Percentiles rank a stretch among this genome's conserved stretches.
These are phyloP conservation scores for Leptopilina clavipes DNA, from an alignment of 1,140 invertebrate genomes.

Conservation along the genomic window DNA sequence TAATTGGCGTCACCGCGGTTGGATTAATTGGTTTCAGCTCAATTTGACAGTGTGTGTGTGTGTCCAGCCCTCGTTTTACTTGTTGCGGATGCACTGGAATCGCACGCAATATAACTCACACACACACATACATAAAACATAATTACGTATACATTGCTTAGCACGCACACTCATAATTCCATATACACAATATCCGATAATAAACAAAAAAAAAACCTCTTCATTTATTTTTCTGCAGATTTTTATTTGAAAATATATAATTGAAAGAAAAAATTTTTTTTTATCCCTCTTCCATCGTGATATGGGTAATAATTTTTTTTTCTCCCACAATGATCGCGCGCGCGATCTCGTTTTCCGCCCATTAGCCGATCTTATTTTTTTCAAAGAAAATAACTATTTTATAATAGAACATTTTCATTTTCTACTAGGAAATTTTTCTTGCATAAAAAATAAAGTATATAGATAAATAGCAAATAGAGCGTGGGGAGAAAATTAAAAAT, in stretches of 20 bases:
- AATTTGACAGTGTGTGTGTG: constrained; percentile 41
- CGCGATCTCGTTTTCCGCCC: not conserved
- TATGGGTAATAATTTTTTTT: too few relatives aligned
- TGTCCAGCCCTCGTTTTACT: constrained; percentile 49
- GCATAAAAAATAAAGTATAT: constrained; percentile 20
- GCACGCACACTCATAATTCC: too few relatives aligned
- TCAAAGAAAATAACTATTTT: constrained; percentile 6
- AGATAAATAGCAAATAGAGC: constrained; percentile 19
- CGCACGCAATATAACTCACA: not conserved
- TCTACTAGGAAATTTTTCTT: constrained; percentile 6
- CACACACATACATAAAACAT: not conserved
- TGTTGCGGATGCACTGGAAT: constrained; percentile 40
- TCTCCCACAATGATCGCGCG: too few relatives aligned
- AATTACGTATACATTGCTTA: not conserved
- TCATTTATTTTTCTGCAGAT: too few relatives aligned
- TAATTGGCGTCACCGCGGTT: constrained; percentile 37
- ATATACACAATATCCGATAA: too few relatives aligned
- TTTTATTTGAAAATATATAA: too few relatives aligned
- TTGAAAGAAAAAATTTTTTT: too few relatives aligned
- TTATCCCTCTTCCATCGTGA: too few relatives aligned
- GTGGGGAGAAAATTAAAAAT: constrained; percentile 12
- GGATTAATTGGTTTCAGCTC: constrained; percentile 57
- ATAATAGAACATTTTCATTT: constrained; percentile 5
- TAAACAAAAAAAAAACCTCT: too few relatives aligned
- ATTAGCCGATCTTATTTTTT: constrained; percentile 8